phyloP scores from a whole-genome alignment of 2,113 vertebrate species.

The Capra hircus region DNA sequence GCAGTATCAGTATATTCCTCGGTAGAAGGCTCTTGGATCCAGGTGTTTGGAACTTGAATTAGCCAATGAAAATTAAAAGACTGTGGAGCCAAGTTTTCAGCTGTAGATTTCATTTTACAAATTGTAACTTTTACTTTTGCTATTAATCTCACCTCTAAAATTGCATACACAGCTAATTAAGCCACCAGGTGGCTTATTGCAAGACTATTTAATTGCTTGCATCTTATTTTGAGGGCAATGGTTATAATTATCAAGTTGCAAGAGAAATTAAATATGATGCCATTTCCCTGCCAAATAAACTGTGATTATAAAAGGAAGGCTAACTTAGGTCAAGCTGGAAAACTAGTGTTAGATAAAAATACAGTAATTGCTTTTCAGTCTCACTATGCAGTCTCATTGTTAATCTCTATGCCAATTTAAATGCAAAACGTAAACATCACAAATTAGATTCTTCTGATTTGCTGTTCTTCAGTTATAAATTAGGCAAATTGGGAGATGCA shows the following conservation, averaged over 20 bases:
- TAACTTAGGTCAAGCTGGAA: background rate
- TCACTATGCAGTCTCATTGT: background rate
- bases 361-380: background rate
- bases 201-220: conserved; percentile 34
- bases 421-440: background rate
- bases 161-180: conserved; percentile 46
- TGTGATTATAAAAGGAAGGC: conserved; percentile 16
- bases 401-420: background rate
- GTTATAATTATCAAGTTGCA: conserved; percentile 48
- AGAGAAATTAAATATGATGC: conserved; percentile 36
- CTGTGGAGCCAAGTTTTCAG: background rate
- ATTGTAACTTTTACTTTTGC: conserved; percentile 14
- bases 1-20: background rate
- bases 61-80: background rate
- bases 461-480: background rate
- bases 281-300: conserved; percentile 48
- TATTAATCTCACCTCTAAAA: conserved; percentile 48
- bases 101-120: background rate
- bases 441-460: background rate
- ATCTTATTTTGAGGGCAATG: conserved; percentile 43
- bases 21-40: background rate
- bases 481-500: background rate
- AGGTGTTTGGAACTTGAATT: background rate
- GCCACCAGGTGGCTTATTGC: conserved; percentile 19
- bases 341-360: background rate